phyloP scores from a whole-genome alignment of 2,888 invertebrate species.

The Mechanitis messenoides region DNA sequence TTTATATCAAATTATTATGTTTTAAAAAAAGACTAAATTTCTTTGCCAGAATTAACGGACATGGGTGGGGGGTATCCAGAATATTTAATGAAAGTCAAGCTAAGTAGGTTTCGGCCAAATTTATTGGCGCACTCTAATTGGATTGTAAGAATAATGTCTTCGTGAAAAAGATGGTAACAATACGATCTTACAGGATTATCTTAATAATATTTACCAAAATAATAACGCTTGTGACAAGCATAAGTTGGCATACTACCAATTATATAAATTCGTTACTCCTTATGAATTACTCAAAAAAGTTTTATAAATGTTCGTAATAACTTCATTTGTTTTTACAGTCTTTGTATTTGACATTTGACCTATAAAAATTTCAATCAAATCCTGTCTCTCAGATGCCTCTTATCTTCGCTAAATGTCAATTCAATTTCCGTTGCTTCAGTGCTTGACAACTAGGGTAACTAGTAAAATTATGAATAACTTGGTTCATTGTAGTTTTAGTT shows the following conservation, averaged over 20 bases:
- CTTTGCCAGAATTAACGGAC: background rate
- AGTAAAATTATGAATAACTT: too few relatives aligned
- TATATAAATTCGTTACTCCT: background rate
- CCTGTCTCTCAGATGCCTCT: constrained; percentile 11
- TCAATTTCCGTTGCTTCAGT: constrained; percentile 8
- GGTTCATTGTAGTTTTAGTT: too few relatives aligned
- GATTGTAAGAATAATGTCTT: constrained; percentile 27
- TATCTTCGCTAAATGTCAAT: constrained; percentile 18
- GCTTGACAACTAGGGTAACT: too few relatives aligned
- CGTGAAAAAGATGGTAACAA: constrained; percentile 26
- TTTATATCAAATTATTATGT: too few relatives aligned
- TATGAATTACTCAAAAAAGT: too few relatives aligned
- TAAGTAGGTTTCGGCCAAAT: constrained; percentile 24
- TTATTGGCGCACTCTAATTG: constrained; percentile 27
- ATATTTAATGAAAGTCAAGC: constrained; percentile 22
- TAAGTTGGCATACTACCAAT: background rate
- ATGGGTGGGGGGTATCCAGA: constrained; percentile 10
- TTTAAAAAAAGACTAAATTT: too few relatives aligned
- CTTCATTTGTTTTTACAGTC: too few relatives aligned
- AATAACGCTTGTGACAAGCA: background rate
- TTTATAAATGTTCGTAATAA: too few relatives aligned
- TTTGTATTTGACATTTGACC: background rate
- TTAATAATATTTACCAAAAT: too few relatives aligned
- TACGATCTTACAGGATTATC: constrained; percentile 11
- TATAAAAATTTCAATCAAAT: constrained; percentile 11